phyloP scores from a whole-genome alignment of 2,888 invertebrate genomes.

The Melikaiella ostensackeni region DNA sequence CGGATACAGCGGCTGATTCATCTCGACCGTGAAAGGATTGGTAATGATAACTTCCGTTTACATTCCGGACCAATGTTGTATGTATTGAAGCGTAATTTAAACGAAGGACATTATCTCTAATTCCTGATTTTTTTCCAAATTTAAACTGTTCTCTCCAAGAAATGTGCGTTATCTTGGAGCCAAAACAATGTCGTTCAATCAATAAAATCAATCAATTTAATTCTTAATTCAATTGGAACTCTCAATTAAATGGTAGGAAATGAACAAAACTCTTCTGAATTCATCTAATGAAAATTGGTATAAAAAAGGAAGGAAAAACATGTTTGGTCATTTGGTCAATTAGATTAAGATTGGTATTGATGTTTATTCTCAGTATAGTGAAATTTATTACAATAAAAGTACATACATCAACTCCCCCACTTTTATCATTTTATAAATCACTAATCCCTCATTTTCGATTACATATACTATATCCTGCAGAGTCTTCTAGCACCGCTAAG shows the following conservation, averaged over 20 bases:
- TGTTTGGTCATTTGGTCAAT: too few species aligned
- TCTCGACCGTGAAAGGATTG: constrained; percentile 29
- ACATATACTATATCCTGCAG: background rate
- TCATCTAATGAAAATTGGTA: too few species aligned
- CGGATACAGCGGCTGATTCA: constrained; percentile 11
- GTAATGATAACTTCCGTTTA: background rate
- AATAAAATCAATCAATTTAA: background rate
- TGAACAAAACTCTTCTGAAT: too few species aligned
- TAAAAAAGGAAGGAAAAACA: too few species aligned
- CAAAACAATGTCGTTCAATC: background rate
- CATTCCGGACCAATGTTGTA: background rate
- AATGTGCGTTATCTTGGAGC: background rate
- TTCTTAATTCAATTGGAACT: too few species aligned
- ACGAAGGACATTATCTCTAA: background rate
- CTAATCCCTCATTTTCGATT: background rate
- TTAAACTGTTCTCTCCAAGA: background rate
- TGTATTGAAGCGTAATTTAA: background rate
- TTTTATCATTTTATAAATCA: too few species aligned
- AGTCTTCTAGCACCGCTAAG: background rate
- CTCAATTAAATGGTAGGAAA: too few species aligned
- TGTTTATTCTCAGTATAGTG: too few species aligned
- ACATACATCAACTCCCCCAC: too few species aligned
- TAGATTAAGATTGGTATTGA: too few species aligned
- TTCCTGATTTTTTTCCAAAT: background rate
- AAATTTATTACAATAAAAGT: too few species aligned